Percentiles rank a stretch among this genome's conserved stretches.
These are phyloP conservation scores for Linepithema humile DNA, from an alignment of 1,140 invertebrate genomes.

Conservation along the genomic window DNA sequence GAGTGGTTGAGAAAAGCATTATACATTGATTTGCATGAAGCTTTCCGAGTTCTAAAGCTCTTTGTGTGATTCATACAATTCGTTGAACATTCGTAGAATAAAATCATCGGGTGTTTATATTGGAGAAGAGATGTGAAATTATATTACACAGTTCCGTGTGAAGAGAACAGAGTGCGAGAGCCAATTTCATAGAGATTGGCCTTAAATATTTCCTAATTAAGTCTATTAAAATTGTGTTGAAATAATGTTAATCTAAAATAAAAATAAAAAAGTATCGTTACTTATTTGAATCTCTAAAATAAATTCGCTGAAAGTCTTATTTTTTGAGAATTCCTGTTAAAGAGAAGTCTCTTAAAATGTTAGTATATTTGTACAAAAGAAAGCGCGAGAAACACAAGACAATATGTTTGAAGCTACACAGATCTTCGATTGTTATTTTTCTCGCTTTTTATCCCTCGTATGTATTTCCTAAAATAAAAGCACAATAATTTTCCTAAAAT, in stretches of 20 bases:
- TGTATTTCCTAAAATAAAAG: slow-evolving; percentile 6
- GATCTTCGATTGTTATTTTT: not conserved
- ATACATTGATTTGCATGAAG: slow-evolving; percentile 12
- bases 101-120: not conserved
- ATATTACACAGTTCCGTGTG: not conserved
- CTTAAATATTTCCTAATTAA: not conserved
- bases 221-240: not conserved
- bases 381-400: not conserved
- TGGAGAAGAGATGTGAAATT: not conserved
- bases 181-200: not conserved
- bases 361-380: not conserved
- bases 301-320: not conserved
- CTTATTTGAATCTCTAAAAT: not conserved
- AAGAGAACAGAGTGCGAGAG: not conserved
- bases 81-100: not conserved
- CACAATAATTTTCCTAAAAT: slow-evolving; percentile 5
- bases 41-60: slow-evolving; percentile 6
- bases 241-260: not conserved
- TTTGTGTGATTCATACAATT: slow-evolving; percentile 1
- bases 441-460: not conserved
- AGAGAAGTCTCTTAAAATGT: not conserved
- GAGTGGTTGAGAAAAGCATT: not conserved
- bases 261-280: not conserved
- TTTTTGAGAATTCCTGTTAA: not conserved
- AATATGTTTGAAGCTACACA: not conserved